A percentile compares a stretch with the other conserved stretches of the same genome.
Evolutionary conservation across 2,888 invertebrate species (phyloP).

Genomic region (Tridacna gigas): DNA sequence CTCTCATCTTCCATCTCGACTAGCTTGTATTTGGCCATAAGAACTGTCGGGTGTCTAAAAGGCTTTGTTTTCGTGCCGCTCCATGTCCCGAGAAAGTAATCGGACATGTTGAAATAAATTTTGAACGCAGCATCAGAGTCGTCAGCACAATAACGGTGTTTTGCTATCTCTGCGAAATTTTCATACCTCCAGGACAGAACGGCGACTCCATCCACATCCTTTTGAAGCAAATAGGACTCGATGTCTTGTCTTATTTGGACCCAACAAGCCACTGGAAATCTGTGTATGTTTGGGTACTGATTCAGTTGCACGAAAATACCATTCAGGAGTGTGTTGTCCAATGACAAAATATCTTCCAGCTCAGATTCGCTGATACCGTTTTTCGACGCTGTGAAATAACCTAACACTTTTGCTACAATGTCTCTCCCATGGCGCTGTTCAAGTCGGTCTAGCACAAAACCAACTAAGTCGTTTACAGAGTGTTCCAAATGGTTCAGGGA

Average conservation of each 20-base stretch:
- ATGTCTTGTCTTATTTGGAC: conserved; percentile 71
- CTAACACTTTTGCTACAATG: conserved; percentile 72
- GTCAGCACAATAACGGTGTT: conserved; percentile 65
- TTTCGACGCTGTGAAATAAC: conserved; percentile 75
- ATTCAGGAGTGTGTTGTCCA: conserved; percentile 79
- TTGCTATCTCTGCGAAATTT: conserved; percentile 74
- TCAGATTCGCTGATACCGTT: conserved; percentile 78
- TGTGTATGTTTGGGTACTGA: conserved; percentile 74
- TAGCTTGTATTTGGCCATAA: conserved; percentile 67
- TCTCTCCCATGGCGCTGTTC: conserved; percentile 74
- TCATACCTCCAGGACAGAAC: conserved; percentile 79
- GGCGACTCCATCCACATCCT: conserved; percentile 74
- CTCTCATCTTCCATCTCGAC: conserved; percentile 66
- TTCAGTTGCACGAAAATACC: conserved; percentile 71
- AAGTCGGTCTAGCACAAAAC: conserved; percentile 72
- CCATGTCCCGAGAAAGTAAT: conserved; percentile 82
- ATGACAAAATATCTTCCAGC: conserved; percentile 78
- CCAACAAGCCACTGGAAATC: conserved; percentile 78
- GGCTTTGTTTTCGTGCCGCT: conserved; percentile 77
- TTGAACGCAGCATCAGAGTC: conserved; percentile 31
- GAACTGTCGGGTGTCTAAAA: conserved; percentile 70
- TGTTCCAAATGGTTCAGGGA: conserved; percentile 52
- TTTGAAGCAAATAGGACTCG: conserved; percentile 69
- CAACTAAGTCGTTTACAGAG: conserved; percentile 72
- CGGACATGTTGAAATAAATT: conserved; percentile 77